Conservation (phyloP, 1,140 invertebrate genomes). For the Diprion similis region DNA sequence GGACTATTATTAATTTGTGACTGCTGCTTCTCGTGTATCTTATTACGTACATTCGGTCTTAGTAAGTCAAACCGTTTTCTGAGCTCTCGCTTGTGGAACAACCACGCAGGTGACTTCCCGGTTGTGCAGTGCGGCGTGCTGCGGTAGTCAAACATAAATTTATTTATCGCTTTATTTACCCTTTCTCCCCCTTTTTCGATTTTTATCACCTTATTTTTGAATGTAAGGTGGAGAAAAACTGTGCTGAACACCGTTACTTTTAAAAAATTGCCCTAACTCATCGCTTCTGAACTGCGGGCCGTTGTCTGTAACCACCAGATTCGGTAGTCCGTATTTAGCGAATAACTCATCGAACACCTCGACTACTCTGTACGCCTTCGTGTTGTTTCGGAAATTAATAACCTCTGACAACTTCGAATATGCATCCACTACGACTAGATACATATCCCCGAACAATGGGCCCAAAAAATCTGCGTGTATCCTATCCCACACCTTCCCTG, state of each 20-base stretch:
- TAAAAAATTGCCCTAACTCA: too few species aligned
- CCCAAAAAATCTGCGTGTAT: constrained; percentile 22
- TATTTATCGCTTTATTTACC: constrained; percentile 29
- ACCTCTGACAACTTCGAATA: constrained; percentile 26
- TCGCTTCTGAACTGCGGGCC: too few species aligned
- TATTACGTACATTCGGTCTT: not conserved
- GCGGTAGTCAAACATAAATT: constrained; percentile 40
- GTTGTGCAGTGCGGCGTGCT: constrained; percentile 40
- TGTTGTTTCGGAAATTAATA: too few species aligned
- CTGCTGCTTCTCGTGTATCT: constrained; percentile 8
- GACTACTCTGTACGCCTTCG: too few species aligned
- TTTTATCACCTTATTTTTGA: constrained; percentile 40
- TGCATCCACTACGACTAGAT: constrained; percentile 20
- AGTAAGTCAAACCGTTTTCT: constrained; percentile 19
- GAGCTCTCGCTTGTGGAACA: constrained; percentile 12
- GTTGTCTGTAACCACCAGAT: too few species aligned
- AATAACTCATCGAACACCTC: too few species aligned
- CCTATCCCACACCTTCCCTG: constrained; percentile 12
- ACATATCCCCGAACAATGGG: constrained; percentile 23
- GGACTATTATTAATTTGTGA: not conserved
- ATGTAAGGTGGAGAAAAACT: too few species aligned
- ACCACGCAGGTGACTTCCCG: constrained; percentile 26
- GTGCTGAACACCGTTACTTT: too few species aligned
- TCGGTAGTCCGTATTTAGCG: too few species aligned
- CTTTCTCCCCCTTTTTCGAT: constrained; percentile 25